Percentiles rank a stretch among this genome's conserved stretches.
These are phyloP conservation scores for Oncorhynchus gorbuscha DNA, from an alignment of 2,113 vertebrate species.

Conservation along the genomic window DNA sequence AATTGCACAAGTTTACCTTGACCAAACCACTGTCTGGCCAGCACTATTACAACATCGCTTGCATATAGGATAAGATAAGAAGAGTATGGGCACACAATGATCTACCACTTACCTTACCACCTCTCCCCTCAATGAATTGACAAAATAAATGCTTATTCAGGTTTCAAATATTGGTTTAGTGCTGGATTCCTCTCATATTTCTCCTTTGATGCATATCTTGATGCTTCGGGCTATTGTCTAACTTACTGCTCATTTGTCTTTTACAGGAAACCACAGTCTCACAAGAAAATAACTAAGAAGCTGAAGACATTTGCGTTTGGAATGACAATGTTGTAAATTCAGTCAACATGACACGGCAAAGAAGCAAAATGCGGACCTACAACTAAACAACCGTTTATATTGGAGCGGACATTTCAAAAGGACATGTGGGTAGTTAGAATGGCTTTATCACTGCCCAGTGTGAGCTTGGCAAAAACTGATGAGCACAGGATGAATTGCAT, in stretches of 20 bases:
- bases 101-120: not conserved
- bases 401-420: conserved; percentile 55
- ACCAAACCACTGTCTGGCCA: conserved; percentile 50
- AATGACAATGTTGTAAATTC: conserved; percentile 29
- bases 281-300: conserved; percentile 89
- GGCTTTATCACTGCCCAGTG: conserved; percentile 63
- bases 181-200: not conserved
- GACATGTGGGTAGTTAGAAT: conserved; percentile 66
- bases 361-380: conserved; percentile 18
- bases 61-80: conserved; percentile 61
- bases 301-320: conserved; percentile 20
- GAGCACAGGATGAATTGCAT: conserved; percentile 66
- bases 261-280: conserved; percentile 75
- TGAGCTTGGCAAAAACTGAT: conserved; percentile 63
- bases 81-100: conserved; percentile 7
- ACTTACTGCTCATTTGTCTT: not conserved
- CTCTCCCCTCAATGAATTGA: not conserved
- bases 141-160: not conserved
- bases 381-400: conserved; percentile 50
- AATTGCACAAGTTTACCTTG: conserved; percentile 63
- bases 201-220: not conserved
- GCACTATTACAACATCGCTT: conserved; percentile 64
- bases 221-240: not conserved
- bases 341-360: conserved; percentile 25
- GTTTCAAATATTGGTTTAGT: not conserved